Evolutionary conservation across 2,113 vertebrate genomes (phyloP), one percentile per base, ranked within the genome.

Genomic region (Amblyornis subalaris): DNA sequence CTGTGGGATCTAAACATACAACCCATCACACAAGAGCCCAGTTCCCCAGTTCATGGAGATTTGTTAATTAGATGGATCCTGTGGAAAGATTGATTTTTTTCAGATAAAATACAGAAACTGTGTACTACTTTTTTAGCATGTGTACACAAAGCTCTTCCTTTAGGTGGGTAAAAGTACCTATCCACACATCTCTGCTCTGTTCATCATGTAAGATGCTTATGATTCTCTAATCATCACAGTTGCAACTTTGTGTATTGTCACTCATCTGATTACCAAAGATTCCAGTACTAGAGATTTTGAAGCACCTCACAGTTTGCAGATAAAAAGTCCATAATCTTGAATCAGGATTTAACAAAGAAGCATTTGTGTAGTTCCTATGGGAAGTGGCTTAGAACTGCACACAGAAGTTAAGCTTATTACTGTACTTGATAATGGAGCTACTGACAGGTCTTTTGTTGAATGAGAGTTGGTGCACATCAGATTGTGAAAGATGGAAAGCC

Each of bases 401-500:
- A 66, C 44, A 85, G 80, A 93, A 76, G 82, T 93, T 94, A 94
- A 96, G 92, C 92, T 90, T 96, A 93, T 88, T 95, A 91, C 82
- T 88, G 67, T 90, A 83, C 55, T 94, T 94, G 77, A 85, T 93
- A 94, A 88, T 93, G 71, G 85, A 93, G 58, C 85, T 89, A 61
- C 81, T 96, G 94, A 90, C 62, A 80, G 20, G 42, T 91, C 94
- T 91, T 94, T 95, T 93, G 90, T 90, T 94, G 82, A 90, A 35
- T 75, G 40, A 55, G 33, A 67, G 53, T 69, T 82, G 57, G 57
- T 61, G 53, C 25, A 81, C 58, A 54, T 94, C 88, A 91, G 82
- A 71, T 93, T 90, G n/a, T 88, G 64, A 80, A 90, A 90, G 82
- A 76, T 70, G 78, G 90, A 94, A 83, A 66, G 71, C 51, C 21